Conservation (phyloP, 2,888 invertebrate genomes). For the Rambutsinella grinnellia region DNA sequence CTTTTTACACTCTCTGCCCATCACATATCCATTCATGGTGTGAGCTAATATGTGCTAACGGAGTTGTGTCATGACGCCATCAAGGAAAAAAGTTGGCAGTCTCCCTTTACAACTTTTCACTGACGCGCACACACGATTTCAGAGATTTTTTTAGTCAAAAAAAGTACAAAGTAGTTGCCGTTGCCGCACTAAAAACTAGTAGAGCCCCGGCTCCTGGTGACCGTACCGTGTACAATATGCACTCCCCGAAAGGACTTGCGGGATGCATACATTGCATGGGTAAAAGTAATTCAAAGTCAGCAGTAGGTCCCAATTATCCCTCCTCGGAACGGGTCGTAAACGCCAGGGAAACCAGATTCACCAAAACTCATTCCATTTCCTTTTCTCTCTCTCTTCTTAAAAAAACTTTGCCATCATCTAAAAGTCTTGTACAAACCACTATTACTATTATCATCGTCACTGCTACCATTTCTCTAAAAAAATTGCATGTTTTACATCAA, state of each 20-base stretch:
- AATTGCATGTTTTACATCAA: background rate
- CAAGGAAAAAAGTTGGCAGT: conserved; percentile 43
- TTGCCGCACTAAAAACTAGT: conserved; percentile 14
- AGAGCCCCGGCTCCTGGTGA: background rate
- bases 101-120: conserved; percentile 5
- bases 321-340: conserved; percentile 63
- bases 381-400: conserved; percentile 17
- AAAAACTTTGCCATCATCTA: conserved; percentile 14
- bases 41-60: conserved; percentile 41
- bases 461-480: background rate
- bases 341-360: conserved; percentile 65
- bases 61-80: conserved; percentile 47
- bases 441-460: conserved; percentile 13
- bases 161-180: too few species aligned
- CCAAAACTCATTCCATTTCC: conserved; percentile 62
- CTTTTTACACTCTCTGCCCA: background rate
- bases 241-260: background rate
- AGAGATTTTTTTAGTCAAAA: background rate
- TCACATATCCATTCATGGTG: conserved; percentile 15
- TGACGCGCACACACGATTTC: background rate
- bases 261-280: conserved; percentile 53
- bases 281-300: conserved; percentile 63
- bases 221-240: conserved; percentile 4
- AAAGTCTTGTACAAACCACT: conserved; percentile 8
- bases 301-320: conserved; percentile 65